A percentile compares a stretch with the other conserved stretches of the same genome.
phyloP scores from a whole-genome alignment of 1,140 invertebrate species.

The Acyrthosiphon pisum region DNA sequence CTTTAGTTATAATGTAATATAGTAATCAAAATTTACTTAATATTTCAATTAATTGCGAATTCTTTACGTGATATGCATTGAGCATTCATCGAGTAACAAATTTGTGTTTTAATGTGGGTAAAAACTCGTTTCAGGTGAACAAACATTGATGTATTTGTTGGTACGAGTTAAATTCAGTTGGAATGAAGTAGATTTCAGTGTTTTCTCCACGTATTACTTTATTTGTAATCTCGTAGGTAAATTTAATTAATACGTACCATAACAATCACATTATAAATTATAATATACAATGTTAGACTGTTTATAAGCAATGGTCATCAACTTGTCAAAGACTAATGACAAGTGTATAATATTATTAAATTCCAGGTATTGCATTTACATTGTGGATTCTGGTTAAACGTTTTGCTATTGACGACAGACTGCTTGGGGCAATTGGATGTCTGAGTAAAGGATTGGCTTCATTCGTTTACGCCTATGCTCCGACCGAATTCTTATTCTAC shows the following conservation, averaged over 20 bases:
- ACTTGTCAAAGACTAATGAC: no score
- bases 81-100: neutral
- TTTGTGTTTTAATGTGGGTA: neutral
- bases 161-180: conserved; percentile 82
- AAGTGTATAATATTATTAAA: neutral
- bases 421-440: conserved; percentile 31
- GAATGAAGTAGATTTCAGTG: conserved; percentile 84
- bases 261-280: neutral
- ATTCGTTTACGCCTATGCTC: neutral
- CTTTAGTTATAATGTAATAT: neutral
- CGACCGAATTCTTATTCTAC: conserved; percentile 26
- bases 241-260: conserved; percentile 58
- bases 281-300: neutral
- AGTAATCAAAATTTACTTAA: neutral
- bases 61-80: neutral
- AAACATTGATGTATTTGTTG: conserved; percentile 81
- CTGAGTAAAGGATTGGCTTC: conserved; percentile 37
- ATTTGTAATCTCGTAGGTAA: conserved; percentile 79
- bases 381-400: conserved; percentile 16
- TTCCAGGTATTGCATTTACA: conserved; percentile 60
- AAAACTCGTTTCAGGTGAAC: conserved; percentile 71
- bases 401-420: neutral
- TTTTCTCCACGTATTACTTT: conserved; percentile 82
- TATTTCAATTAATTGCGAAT: neutral
- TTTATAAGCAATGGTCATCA: neutral